A percentile compares a stretch with the other conserved stretches of the same genome.
phyloP scores from a whole-genome alignment of 2,113 vertebrate species.

The Rhinichthys klamathensis region DNA sequence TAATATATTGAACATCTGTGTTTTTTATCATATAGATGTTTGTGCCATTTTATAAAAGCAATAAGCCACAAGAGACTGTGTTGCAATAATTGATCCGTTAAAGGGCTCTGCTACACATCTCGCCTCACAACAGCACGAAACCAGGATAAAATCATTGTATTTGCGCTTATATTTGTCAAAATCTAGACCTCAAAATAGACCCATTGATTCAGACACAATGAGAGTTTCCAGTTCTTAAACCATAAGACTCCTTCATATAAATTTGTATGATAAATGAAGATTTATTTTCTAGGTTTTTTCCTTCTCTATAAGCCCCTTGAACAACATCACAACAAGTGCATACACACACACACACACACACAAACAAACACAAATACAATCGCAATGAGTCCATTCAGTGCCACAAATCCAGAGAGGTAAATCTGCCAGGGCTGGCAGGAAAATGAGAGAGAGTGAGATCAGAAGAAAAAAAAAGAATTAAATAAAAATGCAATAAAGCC shows the following conservation, averaged over 20 bases:
- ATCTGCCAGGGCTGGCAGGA: slow-evolving; percentile 68
- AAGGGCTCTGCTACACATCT: not conserved
- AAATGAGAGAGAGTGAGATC: slow-evolving; percentile 64
- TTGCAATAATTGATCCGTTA: not conserved
- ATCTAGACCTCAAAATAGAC: not conserved
- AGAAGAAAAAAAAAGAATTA: slow-evolving; percentile 85
- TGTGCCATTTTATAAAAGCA: not conserved
- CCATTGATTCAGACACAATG: slow-evolving; percentile 10
- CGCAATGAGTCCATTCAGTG: slow-evolving; percentile 64
- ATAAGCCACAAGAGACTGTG: not conserved
- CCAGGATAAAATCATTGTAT: not conserved
- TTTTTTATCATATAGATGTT: not conserved
- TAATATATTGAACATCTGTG: not conserved
- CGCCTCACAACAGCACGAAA: not conserved
- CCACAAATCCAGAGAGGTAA: slow-evolving; percentile 71
- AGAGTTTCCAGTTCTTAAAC: not conserved
- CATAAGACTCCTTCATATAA: not conserved
- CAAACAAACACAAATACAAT: slow-evolving; percentile 35
- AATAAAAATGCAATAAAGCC: slow-evolving; percentile 99
- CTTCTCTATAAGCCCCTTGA: not conserved
- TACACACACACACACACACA: slow-evolving; percentile 26
- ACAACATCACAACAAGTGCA: slow-evolving; percentile 18
- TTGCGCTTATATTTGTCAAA: not conserved
- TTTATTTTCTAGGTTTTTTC: not conserved
- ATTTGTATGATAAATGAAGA: slow-evolving; percentile 11